These are phyloP conservation scores for Zosterops pallidus DNA, from an alignment of 2,113 vertebrate genomes.

Conservation along the genomic window DNA sequence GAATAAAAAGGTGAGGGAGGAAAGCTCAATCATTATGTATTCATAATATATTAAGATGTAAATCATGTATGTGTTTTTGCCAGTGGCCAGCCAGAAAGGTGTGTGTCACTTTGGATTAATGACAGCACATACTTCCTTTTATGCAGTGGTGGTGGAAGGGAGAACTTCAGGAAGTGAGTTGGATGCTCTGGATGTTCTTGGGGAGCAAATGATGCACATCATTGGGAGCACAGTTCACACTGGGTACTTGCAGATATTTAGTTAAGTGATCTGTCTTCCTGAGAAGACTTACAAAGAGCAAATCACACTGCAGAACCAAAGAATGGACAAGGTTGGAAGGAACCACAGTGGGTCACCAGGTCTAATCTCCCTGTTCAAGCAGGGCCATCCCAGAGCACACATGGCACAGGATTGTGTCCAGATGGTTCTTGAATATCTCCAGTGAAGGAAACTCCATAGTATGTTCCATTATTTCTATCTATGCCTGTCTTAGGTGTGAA, in stretches of 20 bases:
- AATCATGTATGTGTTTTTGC: background rate
- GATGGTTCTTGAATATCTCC: background rate
- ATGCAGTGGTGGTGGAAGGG: too few species aligned
- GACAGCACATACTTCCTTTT: rapidly evolving
- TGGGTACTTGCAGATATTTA: background rate
- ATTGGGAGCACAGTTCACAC: background rate
- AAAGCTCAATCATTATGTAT: background rate
- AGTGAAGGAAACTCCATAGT: background rate
- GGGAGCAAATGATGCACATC: background rate
- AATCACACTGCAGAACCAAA: background rate
- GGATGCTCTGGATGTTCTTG: background rate
- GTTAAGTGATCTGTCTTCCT: background rate
- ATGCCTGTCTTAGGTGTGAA: background rate
- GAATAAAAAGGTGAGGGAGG: background rate
- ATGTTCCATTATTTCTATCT: background rate
- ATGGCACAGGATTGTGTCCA: background rate
- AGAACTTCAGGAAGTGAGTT: background rate
- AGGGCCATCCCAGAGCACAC: background rate
- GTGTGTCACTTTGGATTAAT: background rate
- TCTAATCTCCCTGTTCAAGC: background rate
- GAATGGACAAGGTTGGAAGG: background rate
- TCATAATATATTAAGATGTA: background rate
- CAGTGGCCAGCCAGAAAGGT: background rate
- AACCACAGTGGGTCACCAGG: background rate
- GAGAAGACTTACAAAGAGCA: background rate